These are phyloP conservation scores for Petrocephalus zakoni DNA, from an alignment of 2,113 vertebrate species.

Conservation along the genomic window DNA sequence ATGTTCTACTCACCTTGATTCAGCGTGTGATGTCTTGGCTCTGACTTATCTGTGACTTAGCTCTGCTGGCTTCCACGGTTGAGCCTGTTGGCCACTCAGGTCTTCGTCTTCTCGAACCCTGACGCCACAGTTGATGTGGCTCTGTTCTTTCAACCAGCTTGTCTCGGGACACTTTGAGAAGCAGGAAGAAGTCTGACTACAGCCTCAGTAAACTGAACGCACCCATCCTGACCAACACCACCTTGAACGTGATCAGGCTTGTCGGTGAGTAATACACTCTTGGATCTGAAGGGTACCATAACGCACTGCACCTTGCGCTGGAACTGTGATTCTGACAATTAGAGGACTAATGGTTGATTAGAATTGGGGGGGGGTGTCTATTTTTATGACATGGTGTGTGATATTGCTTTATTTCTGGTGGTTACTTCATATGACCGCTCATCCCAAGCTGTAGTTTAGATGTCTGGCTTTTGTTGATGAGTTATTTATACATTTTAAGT, in stretches of 20 bases:
- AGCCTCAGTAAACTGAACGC: conserved; percentile 86
- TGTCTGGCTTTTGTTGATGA: conserved; percentile 24
- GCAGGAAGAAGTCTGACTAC: conserved; percentile 90
- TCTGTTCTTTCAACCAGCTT: conserved; percentile 56
- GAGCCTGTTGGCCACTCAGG: background rate
- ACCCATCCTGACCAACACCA: conserved; percentile 95
- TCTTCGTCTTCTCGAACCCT: background rate
- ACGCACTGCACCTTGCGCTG: background rate
- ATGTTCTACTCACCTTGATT: background rate
- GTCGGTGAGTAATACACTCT: conserved; percentile 75
- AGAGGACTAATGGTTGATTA: conserved; percentile 33
- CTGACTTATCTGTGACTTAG: too few species aligned
- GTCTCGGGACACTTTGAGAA: conserved; percentile 83
- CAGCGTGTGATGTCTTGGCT: background rate
- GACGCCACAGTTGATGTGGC: background rate
- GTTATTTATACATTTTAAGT: background rate
- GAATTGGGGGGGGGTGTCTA: background rate
- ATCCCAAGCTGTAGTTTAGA: conserved; percentile 29
- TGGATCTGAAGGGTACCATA: conserved; percentile 14
- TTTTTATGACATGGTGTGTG: conserved; percentile 35
- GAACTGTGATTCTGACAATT: conserved; percentile 43
- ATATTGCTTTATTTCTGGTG: conserved; percentile 31
- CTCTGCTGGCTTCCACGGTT: background rate
- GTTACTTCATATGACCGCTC: conserved; percentile 39
- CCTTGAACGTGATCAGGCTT: conserved; percentile 91